Evolutionary conservation across 2,888 invertebrate species (phyloP), one percentile per base, ranked within the genome.

Genomic region (Anthophora plumipes): DNA sequence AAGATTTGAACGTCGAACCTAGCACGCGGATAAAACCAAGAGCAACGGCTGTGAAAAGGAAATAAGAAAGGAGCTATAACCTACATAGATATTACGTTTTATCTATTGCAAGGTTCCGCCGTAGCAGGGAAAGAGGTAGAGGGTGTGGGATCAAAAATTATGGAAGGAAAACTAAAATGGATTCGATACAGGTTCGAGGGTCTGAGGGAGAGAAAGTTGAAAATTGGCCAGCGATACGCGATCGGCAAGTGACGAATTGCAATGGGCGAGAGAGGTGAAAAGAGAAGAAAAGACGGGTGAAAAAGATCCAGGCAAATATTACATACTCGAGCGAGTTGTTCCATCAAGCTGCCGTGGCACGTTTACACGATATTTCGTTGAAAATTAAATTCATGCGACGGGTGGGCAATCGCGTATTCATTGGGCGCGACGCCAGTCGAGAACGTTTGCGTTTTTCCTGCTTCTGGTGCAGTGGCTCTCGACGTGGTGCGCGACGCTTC

Each of bases 351-450:
- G 86, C 81, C 80, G 72, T 69, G 67, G 85, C 91, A 92, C 91
- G 91, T 91, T 86, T 86, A 59, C 77, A 72, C 90, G 85, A 92
- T 92, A 92, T 91, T 90, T 92, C 85, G 85, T 73, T 74, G 88
- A 89, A 90, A 92, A 92, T 92, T 90, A 92, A 92, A 92, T 91
- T 91, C 89, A 90, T 87, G 87, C 88, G 88, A 88, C 71, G 41
- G 67, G 76, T 72, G 84, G 83, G 84, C 89, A 88, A 91, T 91
- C 89, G 88, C 76, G 91, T 91, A 91, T 91, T 91, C 91, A 90
- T 91, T 89, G 89, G 80, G 75, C 85, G 85, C 81, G 50, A 76
- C 73, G 75, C 67, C 31, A 74, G 52, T 48, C 25, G 46, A 25
- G 68, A 61, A 76, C 69, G 69, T 78, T 85, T 76, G 22, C 67